Conservation (phyloP, 2,888 invertebrate species). For the Mythimna ferrago region DNA sequence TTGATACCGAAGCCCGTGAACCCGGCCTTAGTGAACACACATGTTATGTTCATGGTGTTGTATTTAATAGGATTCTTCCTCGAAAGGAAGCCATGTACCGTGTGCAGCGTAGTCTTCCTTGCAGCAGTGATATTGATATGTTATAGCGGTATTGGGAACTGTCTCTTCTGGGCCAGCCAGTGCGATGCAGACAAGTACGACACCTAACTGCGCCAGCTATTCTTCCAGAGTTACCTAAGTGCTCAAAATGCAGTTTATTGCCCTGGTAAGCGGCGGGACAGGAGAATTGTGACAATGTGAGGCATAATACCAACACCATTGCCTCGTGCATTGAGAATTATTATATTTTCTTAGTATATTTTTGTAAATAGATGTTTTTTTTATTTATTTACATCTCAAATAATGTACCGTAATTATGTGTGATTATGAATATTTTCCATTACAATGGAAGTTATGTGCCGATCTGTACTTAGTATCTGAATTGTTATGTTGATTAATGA, state of each 20-base stretch:
- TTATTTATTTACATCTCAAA: constrained; percentile 62
- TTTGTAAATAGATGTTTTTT: constrained; percentile 81
- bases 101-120: constrained; percentile 98
- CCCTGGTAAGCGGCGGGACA: constrained; percentile 69
- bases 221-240: constrained; percentile 76
- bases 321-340: constrained; percentile 56
- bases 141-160: constrained; percentile 98
- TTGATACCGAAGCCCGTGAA: constrained; percentile 99
- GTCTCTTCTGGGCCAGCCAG: constrained; percentile 96
- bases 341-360: constrained; percentile 74
- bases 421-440: constrained; percentile 52
- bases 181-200: constrained; percentile 93
- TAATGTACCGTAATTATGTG: constrained; percentile 51
- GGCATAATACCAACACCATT: constrained; percentile 57
- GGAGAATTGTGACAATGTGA: constrained; percentile 60
- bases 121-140: constrained; percentile 98
- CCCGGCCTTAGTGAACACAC: constrained; percentile 98
- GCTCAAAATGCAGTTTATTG: constrained; percentile 81
- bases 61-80: constrained; percentile 99
- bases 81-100: constrained; percentile 98
- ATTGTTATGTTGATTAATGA: constrained; percentile 77
- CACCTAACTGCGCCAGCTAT: constrained; percentile 73
- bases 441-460: constrained; percentile 67
- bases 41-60: constrained; percentile 99
- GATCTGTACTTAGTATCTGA: constrained; percentile 84